Evolutionary conservation across 2,888 invertebrate species (phyloP), one percentile per base, ranked within the genome.

Genomic region (Carabus problematicus): DNA sequence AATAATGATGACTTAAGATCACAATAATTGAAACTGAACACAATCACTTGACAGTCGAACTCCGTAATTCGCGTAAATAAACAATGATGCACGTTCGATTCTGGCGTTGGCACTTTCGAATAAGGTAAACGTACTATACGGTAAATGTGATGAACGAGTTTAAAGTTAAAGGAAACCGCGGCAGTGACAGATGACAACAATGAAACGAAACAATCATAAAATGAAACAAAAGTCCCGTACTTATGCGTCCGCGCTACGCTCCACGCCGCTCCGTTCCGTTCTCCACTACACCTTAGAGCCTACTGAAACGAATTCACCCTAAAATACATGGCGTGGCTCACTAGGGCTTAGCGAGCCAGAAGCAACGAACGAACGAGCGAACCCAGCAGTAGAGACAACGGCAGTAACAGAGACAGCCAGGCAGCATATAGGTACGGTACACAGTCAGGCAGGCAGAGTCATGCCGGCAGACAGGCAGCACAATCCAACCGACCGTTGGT

Each of bases 271-370:
- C 78, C 77, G 73, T 77, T 76, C 79, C 76, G 76, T 74, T 74
- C 78, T 75, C 74, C 75, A 73, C 72, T 79, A 75, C 79, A 77
- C 80, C 79, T 79, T 77, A 76, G 74, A 77, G 74, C 80, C 80
- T 77, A 81, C 81, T 80, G 77, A 80, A 77, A 78, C 75, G 75
- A 76, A 76, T 76, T 77, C 77, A 82, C 80, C 81, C 80, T 78
- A 76, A 77, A 79, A 79, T 77, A 76, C 76, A 79, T 77, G 77
- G 78, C 76, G 77, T 75, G 77, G 78, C 77, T 77, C 75, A 75
- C 74, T 74, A 29, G 29, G 29, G 29, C 29, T 29, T 29, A 29
- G 71, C 71, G 74, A 76, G 72, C 72, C 71, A 73, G 73, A 74
- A 73, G 72, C 42, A 73, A 74, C 70, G 61, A 70, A 70, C 70